These are phyloP conservation scores for Tor tambroides DNA, from an alignment of 2,113 vertebrate species.

Conservation along the genomic window DNA sequence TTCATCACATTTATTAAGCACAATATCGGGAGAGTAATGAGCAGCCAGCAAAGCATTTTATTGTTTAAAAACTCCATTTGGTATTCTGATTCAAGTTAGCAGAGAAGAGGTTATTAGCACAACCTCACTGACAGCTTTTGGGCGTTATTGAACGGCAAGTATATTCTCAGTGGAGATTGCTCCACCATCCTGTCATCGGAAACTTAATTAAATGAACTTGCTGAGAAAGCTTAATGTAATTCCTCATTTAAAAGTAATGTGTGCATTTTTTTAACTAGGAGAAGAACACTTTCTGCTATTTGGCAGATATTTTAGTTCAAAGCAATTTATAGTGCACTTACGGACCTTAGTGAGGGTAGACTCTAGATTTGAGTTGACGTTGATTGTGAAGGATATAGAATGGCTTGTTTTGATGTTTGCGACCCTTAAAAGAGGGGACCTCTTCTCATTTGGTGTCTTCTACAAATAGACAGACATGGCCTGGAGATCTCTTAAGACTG, in stretches of 20 bases:
- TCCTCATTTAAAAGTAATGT: slow-evolving; percentile 55
- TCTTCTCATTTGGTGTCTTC: not conserved
- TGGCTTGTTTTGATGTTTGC: not conserved
- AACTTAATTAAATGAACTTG: slow-evolving; percentile 51
- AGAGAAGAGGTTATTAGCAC: slow-evolving; percentile 14
- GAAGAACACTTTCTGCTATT: not conserved
- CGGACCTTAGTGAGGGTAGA: not conserved
- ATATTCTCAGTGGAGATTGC: slow-evolving; percentile 3
- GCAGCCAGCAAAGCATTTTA: slow-evolving; percentile 28
- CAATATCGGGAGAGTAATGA: slow-evolving; percentile 12
- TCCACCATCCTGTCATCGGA: slow-evolving; percentile 38
- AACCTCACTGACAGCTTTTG: not conserved
- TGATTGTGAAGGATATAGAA: not conserved
- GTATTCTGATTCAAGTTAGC: slow-evolving; percentile 15
- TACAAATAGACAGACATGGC: not conserved
- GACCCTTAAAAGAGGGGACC: not conserved
- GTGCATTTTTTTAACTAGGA: not conserved
- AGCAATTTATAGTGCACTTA: not conserved
- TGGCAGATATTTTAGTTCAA: not conserved
- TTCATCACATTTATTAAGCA: slow-evolving; percentile 17
- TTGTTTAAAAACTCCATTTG: slow-evolving; percentile 33
- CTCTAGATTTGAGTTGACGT: not conserved
- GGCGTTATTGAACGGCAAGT: slow-evolving; percentile 7
- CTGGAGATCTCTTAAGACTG: not conserved
- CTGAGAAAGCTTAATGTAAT: slow-evolving; percentile 38